Evolutionary conservation across 2,797 vertebrate genomes (phyloP), one percentile per base, ranked within the genome.

Genomic region (Falco biarmicus): DNA sequence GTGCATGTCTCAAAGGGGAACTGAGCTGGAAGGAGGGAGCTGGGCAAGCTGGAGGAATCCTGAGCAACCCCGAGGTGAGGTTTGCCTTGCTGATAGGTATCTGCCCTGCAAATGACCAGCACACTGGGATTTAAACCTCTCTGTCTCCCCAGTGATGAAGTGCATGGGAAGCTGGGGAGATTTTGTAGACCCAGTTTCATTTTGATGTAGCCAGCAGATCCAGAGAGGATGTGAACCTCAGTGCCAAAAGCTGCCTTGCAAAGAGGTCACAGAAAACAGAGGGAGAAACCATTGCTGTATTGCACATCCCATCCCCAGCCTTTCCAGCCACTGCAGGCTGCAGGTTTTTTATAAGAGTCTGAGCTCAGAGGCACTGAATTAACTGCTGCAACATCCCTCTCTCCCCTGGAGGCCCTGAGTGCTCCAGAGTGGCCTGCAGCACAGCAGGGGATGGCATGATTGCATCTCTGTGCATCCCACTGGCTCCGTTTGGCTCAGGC

Each of bases 281-380:
- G 69, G 45, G 63, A 90, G 80, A 69, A 71, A 37, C 10, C 0
- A 0, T 26, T 57, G 65, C 57, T 34, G 25, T 15, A 21, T 22
- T 59, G 87, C 18, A 1, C 68, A 66, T 39, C 57, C 7, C 64
- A 45, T 32, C 76, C 37, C 48, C 3, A 2, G 83, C 57, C 68
- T 32, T 47, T 39, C 73, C 60, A 69, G 83, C 24, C 59, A 1
- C 78, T 41, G 56, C 37, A 78, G 13, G 31, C 41, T 4, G 32
- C 57, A 60, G 85, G 56, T 4, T 80, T 82, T 63, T 71, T 19
- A 32, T 1, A 11, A 76, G 37, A 81, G 54, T 5, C 48, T 89
- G 79, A 91, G 92, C 91, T 94, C 95, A 83, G 61, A 59, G 50
- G 69, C 75, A 34, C 82, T 93, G 91, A 94, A 51, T 86, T 73